Base-by-base conservation (phyloP, 2,113 vertebrate genomes). In the Echinops telfairi region DNA sequence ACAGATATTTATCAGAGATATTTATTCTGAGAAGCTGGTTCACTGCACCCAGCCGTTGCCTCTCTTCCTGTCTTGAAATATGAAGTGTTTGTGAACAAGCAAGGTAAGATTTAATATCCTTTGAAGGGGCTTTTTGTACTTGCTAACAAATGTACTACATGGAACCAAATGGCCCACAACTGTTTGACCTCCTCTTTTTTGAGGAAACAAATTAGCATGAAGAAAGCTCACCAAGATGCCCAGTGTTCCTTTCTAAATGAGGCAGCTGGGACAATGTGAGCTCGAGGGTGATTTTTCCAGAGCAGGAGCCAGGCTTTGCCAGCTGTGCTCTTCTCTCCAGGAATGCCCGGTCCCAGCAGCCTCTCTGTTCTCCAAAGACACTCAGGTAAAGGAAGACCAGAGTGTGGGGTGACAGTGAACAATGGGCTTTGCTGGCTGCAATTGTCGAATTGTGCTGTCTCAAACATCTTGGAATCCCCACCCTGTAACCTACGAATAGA, bases 81-180 rank as follows among this genome's bases (percentile, higher is more conserved):
- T 98, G 97, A 98, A 98, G 98, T 98, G 98, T 97, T 97, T 96
- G 97, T 97, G 98, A 98, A 97, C 96, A 95, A 97, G 96, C 96
- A 97, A 97, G 96, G 98, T 98, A 98, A 98, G 98, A 98, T 98
- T 98, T 98, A 98, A 98, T 98, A 98, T 98, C 97, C 97, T 98
- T 97, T 97, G 97, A 98, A 96, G 83, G 95, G 97, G 97, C 75
- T 97, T 96, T 97, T 97, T 95, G 95, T 95, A 97, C 97, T 97
- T 97, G 96, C 97, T 98, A 98, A 98, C 98, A 98, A 98, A 98
- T 97, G 97, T 98, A 98, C 97, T 97, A 98, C 47, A 53, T 11
- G 5, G 47, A 53, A 94, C 97, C 98, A 98, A 98, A 98, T 96
- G 97, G 97, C 89, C 97, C 97, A 97, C 98, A 98, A 98, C 98